phyloP scores from a whole-genome alignment of 35 echinoderm and acorn worm genomes.

The Eucidaris tribuloides region DNA sequence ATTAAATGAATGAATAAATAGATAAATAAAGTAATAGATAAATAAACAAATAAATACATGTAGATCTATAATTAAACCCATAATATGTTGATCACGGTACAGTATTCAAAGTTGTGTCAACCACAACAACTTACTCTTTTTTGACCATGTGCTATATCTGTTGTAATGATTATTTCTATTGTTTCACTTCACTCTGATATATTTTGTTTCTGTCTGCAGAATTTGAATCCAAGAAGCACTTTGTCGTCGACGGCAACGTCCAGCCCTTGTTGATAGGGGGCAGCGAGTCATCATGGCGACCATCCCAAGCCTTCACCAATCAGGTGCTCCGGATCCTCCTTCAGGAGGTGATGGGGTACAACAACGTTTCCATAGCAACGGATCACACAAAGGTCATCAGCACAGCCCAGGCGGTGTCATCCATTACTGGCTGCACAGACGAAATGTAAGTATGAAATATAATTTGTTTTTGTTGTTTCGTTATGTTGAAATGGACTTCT shows the following conservation, averaged over 20 bases:
- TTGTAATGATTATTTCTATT: background rate
- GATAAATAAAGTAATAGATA: no score
- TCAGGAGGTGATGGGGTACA: constrained; percentile 11
- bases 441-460: background rate
- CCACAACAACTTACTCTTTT: background rate
- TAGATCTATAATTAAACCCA: background rate
- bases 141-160: background rate
- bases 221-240: constrained; percentile 8
- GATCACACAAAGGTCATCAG: constrained; percentile 10
- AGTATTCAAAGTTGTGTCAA: no score
- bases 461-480: background rate
- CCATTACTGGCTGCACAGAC: background rate
- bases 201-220: background rate
- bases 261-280: background rate
- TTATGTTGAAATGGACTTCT: no score
- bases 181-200: background rate
- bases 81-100: background rate
- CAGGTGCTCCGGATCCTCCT: background rate
- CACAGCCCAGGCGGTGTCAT: background rate
- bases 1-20: no score
- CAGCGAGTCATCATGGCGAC: constrained; percentile 15
- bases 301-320: constrained; percentile 22
- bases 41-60: no score
- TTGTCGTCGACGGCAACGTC: background rate
- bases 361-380: constrained; percentile 2